A percentile compares a stretch with the other conserved stretches of the same genome.
These are phyloP conservation scores for Ganaspis brasiliensis DNA, from an alignment of 2,888 invertebrate genomes.

Conservation along the genomic window DNA sequence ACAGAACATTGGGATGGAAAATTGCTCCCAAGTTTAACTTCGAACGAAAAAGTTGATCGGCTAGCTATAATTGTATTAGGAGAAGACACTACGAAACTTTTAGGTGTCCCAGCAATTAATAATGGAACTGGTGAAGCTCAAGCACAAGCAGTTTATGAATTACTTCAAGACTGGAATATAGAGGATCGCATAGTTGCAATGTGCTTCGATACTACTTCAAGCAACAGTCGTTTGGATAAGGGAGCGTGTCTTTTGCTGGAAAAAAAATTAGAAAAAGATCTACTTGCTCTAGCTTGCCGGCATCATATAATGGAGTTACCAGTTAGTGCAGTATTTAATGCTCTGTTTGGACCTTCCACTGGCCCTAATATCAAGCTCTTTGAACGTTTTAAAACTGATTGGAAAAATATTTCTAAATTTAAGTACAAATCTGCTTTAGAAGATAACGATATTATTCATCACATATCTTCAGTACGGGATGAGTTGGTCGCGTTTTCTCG, in stretches of 20 bases:
- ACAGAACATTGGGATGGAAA: neutral
- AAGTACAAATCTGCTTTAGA: conserved; percentile 4
- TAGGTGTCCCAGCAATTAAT: conserved; percentile 20
- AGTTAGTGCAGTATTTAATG: conserved; percentile 16
- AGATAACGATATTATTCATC: conserved; percentile 2
- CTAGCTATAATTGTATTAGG: neutral
- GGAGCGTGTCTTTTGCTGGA: conserved; percentile 62
- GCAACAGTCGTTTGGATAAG: conserved; percentile 62
- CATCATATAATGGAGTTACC: conserved; percentile 57
- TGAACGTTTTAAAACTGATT: neutral
- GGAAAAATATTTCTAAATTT: conserved; percentile 10
- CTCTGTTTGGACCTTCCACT: conserved; percentile 7
- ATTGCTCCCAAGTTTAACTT: neutral
- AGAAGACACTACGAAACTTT: neutral
- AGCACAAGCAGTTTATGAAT: conserved; percentile 8
- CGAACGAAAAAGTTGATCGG: neutral
- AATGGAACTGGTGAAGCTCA: conserved; percentile 12
- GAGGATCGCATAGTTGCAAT: neutral
- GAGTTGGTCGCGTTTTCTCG: neutral
- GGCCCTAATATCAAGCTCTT: conserved; percentile 11
- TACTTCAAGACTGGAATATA: conserved; percentile 18
- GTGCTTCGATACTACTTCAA: conserved; percentile 48
- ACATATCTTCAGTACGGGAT: neutral
- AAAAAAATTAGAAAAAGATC: conserved; percentile 58
- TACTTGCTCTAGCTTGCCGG: conserved; percentile 65